Conservation (phyloP, 2,888 invertebrate genomes). For the Dinocampus coccinellae region DNA sequence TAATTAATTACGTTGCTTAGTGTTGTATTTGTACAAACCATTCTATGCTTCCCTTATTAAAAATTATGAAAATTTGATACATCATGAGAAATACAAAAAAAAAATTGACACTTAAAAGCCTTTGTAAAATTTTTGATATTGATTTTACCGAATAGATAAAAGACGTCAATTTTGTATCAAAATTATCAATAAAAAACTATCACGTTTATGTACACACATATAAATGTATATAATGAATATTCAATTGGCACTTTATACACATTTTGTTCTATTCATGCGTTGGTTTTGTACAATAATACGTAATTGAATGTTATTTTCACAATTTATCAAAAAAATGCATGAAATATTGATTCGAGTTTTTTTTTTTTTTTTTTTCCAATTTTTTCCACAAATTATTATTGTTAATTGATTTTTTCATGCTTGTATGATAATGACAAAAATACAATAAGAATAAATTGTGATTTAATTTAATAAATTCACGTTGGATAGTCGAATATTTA, state of each 20-base stretch:
- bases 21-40: not conserved
- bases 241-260: slow-evolving; percentile 41
- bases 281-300: not conserved
- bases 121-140: not conserved
- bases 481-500: too few species aligned
- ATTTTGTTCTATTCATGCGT: not conserved
- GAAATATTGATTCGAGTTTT: too few species aligned
- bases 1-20: not conserved
- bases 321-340: not conserved
- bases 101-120: not conserved
- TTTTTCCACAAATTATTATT: too few species aligned
- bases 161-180: not conserved
- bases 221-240: slow-evolving; percentile 15
- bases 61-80: not conserved
- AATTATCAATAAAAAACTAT: not conserved
- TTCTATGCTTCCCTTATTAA: not conserved
- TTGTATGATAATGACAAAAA: too few species aligned
- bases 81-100: not conserved
- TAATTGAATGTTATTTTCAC: not conserved
- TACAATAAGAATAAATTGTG: too few species aligned
- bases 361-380: too few species aligned
- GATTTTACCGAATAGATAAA: not conserved
- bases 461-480: too few species aligned
- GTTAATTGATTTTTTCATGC: too few species aligned
- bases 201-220: not conserved